Evolutionary conservation across 2,113 vertebrate genomes (phyloP).

Genomic region (Grantiella picta): DNA sequence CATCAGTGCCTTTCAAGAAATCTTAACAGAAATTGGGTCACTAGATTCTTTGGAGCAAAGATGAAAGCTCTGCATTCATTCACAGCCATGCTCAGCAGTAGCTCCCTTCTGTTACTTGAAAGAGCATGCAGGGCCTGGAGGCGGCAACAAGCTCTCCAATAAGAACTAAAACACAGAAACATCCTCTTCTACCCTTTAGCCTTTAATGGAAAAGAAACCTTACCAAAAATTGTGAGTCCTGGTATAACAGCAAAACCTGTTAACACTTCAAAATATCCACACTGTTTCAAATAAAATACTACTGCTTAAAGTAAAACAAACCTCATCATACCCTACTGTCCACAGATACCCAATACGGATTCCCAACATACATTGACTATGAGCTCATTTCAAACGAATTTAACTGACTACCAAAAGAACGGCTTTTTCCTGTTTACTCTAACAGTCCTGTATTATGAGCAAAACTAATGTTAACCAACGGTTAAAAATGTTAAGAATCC

Average conservation of each 20-base stretch:
- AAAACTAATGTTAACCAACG: not conserved
- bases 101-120: not conserved
- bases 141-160: not conserved
- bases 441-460: not conserved
- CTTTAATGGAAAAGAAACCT: not conserved
- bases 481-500: not conserved
- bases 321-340: not conserved
- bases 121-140: not conserved
- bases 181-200: not conserved
- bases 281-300: not conserved
- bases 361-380: not conserved
- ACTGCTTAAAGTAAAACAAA: not conserved
- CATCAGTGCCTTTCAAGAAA: not conserved
- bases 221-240: not conserved
- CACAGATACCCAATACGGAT: not conserved
- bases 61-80: constrained; percentile 3
- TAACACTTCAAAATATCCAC: not conserved
- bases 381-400: not conserved
- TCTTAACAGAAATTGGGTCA: not conserved
- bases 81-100: not conserved
- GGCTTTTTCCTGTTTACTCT: not conserved
- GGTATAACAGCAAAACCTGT: not conserved
- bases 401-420: not conserved
- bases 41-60: not conserved
- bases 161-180: not conserved